phyloP scores from a whole-genome alignment of 2,797 vertebrate species.

The Morus bassanus region DNA sequence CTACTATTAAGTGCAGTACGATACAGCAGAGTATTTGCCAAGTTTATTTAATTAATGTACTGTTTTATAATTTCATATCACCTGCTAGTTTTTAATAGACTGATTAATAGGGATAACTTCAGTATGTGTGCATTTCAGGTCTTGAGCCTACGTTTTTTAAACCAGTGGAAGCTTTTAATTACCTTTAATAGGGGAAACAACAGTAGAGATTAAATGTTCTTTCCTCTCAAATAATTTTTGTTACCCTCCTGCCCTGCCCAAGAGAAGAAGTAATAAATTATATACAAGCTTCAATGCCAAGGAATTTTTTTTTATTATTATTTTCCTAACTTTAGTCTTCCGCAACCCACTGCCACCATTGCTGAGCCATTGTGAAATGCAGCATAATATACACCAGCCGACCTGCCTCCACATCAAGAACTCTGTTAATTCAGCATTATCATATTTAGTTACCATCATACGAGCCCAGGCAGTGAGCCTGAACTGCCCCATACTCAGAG shows the following conservation, averaged over 20 bases:
- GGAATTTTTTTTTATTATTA: neutral
- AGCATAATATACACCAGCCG: fast-evolving
- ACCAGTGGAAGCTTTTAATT: neutral
- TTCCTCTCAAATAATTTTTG: neutral
- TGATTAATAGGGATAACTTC: neutral
- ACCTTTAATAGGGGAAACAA: neutral
- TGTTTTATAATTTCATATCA: neutral
- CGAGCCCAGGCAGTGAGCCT: neutral
- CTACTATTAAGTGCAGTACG: neutral
- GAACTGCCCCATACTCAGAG: neutral
- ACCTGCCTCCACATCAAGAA: neutral
- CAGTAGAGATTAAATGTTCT: neutral
- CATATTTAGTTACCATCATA: fast-evolving
- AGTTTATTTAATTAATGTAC: neutral
- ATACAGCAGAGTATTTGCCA: neutral
- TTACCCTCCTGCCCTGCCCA: neutral
- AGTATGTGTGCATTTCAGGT: neutral
- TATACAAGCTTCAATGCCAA: fast-evolving
- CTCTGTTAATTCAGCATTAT: neutral
- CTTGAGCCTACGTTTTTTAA: neutral
- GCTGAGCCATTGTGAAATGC: neutral
- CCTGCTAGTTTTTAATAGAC: neutral
- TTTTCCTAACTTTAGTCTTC: neutral
- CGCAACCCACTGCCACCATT: neutral
- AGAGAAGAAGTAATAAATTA: neutral